Base-by-base conservation (phyloP, 2,113 vertebrate genomes). In the Callorhinus ursinus region DNA sequence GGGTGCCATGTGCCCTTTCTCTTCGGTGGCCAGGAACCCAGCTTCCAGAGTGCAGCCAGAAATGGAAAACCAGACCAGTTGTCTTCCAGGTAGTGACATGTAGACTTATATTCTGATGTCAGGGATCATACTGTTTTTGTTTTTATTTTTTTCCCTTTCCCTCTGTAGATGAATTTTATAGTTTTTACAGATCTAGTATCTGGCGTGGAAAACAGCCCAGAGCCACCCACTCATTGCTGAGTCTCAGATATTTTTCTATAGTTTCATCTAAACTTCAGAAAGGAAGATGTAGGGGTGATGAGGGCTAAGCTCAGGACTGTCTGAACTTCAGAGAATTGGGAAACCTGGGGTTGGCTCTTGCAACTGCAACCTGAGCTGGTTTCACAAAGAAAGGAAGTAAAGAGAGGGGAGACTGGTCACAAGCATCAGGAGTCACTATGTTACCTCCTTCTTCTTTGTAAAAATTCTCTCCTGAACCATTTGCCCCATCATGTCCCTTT, bases 281-380 rank as follows among this genome's bases (percentile, higher is more conserved):
- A 26, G 19, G 5, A 7, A 59, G 46, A 55, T 0, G 9, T 31
- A 21, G 31, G 80, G 33, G 28, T 59, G 4, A 22, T 2, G 53
- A 18, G 12, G 28, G 8, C 9, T 72, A 77, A 31, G 49, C 15
- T n/a, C 24, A 65, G 2, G 8, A 57, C 31, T 51, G 7, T 71
- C 22, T 87, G 26, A 26, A 53, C 19, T 28, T 82, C 5, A 36
- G 67, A 71, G 51, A 79, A 59, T 7, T 76, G 6, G 42, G n/a
- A 51, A 33, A 11, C 10, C 26, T 24, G 31, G n/a, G 4, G 16
- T 22, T 49, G 13, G 33, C 28, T 55, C 3, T 33, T 69, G 7
- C 16, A 42, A 13, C 22, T 18, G 11, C 16, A 26, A 4, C n/a
- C 8, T 0, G 36, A 39, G 6, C 4, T n/a, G 12, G 19, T 19